These are phyloP conservation scores for Elegia similella DNA, from an alignment of 2,888 invertebrate genomes.

Conservation along the genomic window DNA sequence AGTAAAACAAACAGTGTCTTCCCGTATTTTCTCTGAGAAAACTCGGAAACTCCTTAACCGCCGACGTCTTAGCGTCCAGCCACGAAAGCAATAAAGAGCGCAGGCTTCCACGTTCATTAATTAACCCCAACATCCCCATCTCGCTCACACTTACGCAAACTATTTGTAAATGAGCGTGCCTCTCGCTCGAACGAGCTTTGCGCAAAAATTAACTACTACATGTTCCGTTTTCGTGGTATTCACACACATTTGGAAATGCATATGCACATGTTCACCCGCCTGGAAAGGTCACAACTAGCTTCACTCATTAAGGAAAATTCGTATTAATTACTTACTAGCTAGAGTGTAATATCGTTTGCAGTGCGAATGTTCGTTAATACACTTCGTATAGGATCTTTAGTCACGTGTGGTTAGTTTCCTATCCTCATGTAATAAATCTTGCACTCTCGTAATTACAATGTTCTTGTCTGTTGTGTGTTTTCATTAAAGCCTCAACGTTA, in stretches of 20 bases:
- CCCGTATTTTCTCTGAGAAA: conserved; percentile 62
- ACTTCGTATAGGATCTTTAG: conserved; percentile 44
- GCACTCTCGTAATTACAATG: conserved; percentile 79
- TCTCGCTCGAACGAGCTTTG: conserved; percentile 78
- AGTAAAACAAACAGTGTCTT: conserved; percentile 52
- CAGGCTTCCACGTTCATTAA: conserved; percentile 83
- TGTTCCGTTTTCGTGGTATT: conserved; percentile 64
- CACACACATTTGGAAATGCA: conserved; percentile 74
- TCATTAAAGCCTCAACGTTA: conserved; percentile 59
- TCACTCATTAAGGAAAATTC: conserved; percentile 48
- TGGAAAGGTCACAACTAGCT: conserved; percentile 45
- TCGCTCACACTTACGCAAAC: conserved; percentile 63
- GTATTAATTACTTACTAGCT: conserved; percentile 57
- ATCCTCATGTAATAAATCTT: conserved; percentile 78
- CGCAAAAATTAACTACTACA: conserved; percentile 82
- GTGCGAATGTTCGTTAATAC: conserved; percentile 46
- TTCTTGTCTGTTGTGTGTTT: conserved; percentile 78
- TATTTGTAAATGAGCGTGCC: conserved; percentile 75
- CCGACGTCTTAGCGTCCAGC: conserved; percentile 78
- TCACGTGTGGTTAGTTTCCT: conserved; percentile 78
- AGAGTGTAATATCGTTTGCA: conserved; percentile 58
- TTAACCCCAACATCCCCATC: conserved; percentile 72
- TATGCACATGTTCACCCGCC: conserved; percentile 57
- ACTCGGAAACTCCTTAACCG: conserved; percentile 74
- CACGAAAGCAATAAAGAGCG: conserved; percentile 82